Conservation (phyloP, 2,113 vertebrate species). For the Gambusia holbrooki region DNA sequence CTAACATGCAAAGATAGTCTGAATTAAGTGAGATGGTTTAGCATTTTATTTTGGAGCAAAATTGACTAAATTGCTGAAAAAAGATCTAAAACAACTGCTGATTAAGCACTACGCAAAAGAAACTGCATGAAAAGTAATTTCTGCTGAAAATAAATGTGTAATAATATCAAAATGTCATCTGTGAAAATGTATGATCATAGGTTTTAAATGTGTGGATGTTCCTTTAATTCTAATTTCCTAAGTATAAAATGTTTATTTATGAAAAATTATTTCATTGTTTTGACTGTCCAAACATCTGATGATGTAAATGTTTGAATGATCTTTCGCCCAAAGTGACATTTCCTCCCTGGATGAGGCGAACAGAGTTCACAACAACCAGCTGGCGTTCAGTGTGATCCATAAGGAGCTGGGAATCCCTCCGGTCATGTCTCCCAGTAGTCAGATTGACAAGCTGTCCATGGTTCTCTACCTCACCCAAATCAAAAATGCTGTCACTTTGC, state of each 20-base stretch:
- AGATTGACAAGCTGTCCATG: constrained; percentile 86
- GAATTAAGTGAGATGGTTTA: too few species aligned
- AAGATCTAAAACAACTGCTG: too few species aligned
- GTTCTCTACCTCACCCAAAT: constrained; percentile 94
- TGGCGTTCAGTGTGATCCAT: constrained; percentile 83
- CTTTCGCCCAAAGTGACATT: constrained; percentile 79
- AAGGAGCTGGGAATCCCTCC: constrained; percentile 89
- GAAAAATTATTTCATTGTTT: not conserved
- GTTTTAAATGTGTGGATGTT: too few species aligned
- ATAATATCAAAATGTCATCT: too few species aligned
- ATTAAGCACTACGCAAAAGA: too few species aligned
- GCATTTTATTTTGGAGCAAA: too few species aligned
- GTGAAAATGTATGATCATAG: too few species aligned
- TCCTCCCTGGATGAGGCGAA: constrained; percentile 73
- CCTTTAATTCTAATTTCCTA: too few species aligned
- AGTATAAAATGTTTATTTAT: not conserved
- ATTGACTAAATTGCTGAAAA: too few species aligned
- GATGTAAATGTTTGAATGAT: not conserved
- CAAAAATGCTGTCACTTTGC: constrained; percentile 79
- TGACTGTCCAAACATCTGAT: not conserved
- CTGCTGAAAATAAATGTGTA: too few species aligned
- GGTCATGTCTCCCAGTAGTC: constrained; percentile 82
- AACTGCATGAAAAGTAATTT: too few species aligned
- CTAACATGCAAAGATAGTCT: too few species aligned
- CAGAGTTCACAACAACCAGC: constrained; percentile 78